These are phyloP conservation scores for Neotoxoptera formosana DNA, from an alignment of 1,140 invertebrate species.

Conservation along the genomic window DNA sequence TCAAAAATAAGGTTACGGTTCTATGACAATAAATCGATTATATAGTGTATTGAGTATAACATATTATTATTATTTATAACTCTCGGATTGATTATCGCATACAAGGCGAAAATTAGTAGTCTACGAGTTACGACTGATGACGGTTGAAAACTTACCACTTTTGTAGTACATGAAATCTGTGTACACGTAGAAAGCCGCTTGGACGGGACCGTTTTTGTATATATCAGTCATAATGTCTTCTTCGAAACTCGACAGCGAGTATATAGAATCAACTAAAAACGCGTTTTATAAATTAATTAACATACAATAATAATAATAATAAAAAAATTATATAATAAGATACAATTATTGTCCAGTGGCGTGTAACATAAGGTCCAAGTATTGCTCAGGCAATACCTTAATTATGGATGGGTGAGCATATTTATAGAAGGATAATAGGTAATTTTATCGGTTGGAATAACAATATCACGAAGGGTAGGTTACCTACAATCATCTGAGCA, in stretches of 20 bases:
- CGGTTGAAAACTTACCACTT: conserved; percentile 62
- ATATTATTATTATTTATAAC: background rate
- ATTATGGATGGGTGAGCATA: no score
- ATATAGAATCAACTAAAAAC: conserved; percentile 7
- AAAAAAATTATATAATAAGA: background rate
- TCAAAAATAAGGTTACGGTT: no score
- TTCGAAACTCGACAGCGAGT: background rate
- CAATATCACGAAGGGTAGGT: no score
- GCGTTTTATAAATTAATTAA: background rate
- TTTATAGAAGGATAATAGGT: no score
- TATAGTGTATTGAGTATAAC: background rate
- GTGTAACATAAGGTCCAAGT: no score
- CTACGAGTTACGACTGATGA: background rate
- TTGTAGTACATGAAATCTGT: conserved; percentile 65
- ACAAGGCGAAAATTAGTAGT: no score
- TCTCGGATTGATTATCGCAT: no score
- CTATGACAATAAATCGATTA: background rate
- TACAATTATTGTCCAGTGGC: background rate
- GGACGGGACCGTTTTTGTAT: conserved; percentile 65
- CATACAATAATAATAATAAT: background rate
- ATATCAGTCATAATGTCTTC: conserved; percentile 58
- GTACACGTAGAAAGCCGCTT: conserved; percentile 67
- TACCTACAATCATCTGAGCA: no score
- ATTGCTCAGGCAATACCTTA: no score
- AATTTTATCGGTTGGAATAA: no score